Percentiles rank a stretch among this genome's conserved stretches.
These are phyloP conservation scores for Vultur gryphus DNA, from an alignment of 2,797 vertebrate genomes.

Conservation along the genomic window DNA sequence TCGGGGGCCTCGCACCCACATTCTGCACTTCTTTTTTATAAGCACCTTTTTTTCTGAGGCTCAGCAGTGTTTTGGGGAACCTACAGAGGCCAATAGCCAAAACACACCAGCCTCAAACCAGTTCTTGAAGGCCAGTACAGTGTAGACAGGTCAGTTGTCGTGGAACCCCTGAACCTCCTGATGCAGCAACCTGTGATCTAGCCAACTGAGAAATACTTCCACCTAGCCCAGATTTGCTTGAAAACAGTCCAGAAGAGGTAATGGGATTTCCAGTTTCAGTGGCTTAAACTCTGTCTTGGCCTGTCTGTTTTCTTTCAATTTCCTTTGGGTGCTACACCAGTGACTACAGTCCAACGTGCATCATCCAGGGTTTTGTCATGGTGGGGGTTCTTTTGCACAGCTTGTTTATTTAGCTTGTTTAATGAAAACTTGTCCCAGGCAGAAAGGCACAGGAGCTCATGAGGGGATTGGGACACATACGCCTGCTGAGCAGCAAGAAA, in stretches of 20 bases:
- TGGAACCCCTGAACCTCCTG: background rate
- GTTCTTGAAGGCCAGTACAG: background rate
- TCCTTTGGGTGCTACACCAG: background rate
- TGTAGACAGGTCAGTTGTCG: background rate
- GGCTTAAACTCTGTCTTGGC: background rate
- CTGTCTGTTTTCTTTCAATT: background rate
- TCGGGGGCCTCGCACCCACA: background rate
- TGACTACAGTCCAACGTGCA: background rate
- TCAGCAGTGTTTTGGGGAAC: background rate
- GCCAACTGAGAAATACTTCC: background rate
- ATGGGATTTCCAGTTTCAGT: background rate
- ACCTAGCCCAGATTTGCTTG: background rate
- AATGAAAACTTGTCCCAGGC: background rate
- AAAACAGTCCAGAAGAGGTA: background rate
- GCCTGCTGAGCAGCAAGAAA: background rate
- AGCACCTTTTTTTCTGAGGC: background rate
- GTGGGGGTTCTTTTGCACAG: fast-evolving
- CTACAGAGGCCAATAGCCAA: background rate
- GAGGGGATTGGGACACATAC: fast-evolving
- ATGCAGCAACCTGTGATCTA: background rate
- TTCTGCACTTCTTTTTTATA: background rate
- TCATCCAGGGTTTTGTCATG: background rate
- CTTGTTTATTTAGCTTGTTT: background rate
- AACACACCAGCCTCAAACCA: background rate
- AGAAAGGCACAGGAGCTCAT: background rate